Percentiles rank a stretch among this genome's conserved stretches.
These are phyloP conservation scores for Schmidtea mediterranea DNA, from an alignment of 1,140 invertebrate genomes.

Conservation along the genomic window DNA sequence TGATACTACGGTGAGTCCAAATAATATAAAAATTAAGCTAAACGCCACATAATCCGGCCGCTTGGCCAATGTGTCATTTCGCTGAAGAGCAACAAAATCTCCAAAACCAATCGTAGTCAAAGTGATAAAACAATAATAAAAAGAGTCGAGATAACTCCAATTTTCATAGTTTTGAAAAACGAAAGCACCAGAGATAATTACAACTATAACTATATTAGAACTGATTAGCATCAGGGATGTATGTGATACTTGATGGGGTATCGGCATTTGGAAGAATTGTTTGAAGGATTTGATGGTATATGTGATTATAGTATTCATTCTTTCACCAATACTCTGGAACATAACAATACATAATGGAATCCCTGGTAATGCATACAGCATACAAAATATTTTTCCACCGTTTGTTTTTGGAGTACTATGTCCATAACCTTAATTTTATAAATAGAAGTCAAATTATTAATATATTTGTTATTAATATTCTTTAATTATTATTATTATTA, in stretches of 20 bases:
- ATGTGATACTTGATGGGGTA: constrained; percentile 43
- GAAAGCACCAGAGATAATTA: constrained; percentile 73
- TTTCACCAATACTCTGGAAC: constrained; percentile 45
- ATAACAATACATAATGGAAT: constrained; percentile 66
- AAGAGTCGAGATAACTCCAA: constrained; percentile 88
- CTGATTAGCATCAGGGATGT: constrained; percentile 86
- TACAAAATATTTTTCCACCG: constrained; percentile 24
- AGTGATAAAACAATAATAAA: constrained; percentile 97
- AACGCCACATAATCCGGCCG: constrained; percentile 93
- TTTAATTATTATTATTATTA: too few species aligned
- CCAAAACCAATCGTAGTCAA: constrained; percentile 69
- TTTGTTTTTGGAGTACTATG: constrained; percentile 21
- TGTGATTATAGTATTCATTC: constrained; percentile 25
- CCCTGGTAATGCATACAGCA: constrained; percentile 26
- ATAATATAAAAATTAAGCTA: constrained; percentile 87
- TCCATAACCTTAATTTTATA: constrained; percentile 24
- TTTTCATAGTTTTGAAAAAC: constrained; percentile 78
- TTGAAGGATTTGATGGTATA: constrained; percentile 19
- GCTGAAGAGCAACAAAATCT: constrained; percentile 43
- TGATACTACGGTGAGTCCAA: constrained; percentile 92
- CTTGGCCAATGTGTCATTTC: constrained; percentile 68
- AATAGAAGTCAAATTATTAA: too few species aligned
- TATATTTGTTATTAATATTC: too few species aligned
- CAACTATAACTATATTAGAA: constrained; percentile 68
- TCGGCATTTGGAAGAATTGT: constrained; percentile 15